phyloP scores from a whole-genome alignment of 2,888 invertebrate species.

The Andrena praecox region DNA sequence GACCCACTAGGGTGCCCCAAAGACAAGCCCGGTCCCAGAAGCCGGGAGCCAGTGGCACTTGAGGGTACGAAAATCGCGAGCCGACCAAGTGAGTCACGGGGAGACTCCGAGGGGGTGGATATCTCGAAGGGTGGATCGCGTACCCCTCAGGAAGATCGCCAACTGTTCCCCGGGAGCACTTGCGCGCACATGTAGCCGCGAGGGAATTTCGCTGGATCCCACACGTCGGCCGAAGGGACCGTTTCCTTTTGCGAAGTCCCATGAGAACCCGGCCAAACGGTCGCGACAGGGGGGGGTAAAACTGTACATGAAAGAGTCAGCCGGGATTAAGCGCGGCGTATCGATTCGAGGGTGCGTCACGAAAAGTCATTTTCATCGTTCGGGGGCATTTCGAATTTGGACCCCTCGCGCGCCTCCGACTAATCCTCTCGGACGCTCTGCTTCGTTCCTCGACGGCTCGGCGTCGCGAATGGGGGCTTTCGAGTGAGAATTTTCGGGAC shows the following conservation, averaged over 20 bases:
- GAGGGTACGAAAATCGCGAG: constrained; percentile 21
- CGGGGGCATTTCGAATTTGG: constrained; percentile 16
- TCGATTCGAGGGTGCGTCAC: constrained; percentile 61
- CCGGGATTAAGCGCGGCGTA: constrained; percentile 64
- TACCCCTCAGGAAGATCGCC: constrained; percentile 56
- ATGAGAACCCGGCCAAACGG: constrained; percentile 80
- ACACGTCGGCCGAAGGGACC: constrained; percentile 44
- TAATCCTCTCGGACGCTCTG: constrained; percentile 49
- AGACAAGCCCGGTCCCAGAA: constrained; percentile 27
- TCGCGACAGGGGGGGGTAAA: constrained; percentile 37
- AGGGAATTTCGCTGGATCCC: constrained; percentile 79
- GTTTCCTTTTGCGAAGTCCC: constrained; percentile 70
- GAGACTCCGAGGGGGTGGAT: constrained; percentile 31
- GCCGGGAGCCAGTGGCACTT: constrained; percentile 9
- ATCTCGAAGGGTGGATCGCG: constrained; percentile 55
- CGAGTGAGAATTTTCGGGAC: constrained; percentile 34
- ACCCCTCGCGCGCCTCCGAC: constrained; percentile 5
- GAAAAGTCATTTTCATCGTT: constrained; percentile 61
- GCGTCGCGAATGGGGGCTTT: constrained; percentile 43
- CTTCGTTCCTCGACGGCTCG: constrained; percentile 13
- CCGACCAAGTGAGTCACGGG: constrained; percentile 56
- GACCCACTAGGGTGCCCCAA: neutral
- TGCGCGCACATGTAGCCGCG: constrained; percentile 79
- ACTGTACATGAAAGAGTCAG: constrained; percentile 56
- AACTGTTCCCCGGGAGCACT: constrained; percentile 71